phyloP scores from a whole-genome alignment of 2,888 invertebrate genomes.

The Drosophila melanosoma region DNA sequence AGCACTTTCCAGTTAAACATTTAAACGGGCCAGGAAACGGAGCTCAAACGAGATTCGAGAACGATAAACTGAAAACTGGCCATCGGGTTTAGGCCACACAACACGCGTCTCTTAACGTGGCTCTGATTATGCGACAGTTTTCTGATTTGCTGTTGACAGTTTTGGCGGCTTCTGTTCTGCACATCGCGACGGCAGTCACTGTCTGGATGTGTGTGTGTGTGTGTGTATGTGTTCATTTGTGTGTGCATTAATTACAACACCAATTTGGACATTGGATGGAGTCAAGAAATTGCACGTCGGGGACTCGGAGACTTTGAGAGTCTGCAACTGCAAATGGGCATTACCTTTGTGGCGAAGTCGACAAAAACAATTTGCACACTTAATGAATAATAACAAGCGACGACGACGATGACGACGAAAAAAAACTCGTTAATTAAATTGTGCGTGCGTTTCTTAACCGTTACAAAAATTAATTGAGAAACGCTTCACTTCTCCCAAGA shows the following conservation, averaged over 20 bases:
- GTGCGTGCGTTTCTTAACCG: constrained; percentile 37
- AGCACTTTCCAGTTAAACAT: constrained; percentile 29
- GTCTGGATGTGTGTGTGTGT: not conserved
- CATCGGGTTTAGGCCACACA: constrained; percentile 23
- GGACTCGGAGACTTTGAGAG: constrained; percentile 37
- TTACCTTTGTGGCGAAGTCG: constrained; percentile 66
- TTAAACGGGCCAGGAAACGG: constrained; percentile 23
- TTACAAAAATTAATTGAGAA: constrained; percentile 45
- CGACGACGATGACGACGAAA: constrained; percentile 1
- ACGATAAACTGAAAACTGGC: constrained; percentile 13
- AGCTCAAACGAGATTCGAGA: constrained; percentile 37
- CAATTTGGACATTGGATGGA: constrained; percentile 26
- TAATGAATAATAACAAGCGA: constrained; percentile 54
- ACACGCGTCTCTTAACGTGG: constrained; percentile 19
- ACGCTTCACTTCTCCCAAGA: constrained; percentile 30
- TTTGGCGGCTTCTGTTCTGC: constrained; percentile 46
- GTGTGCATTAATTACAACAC: constrained; percentile 69
- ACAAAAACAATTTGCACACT: constrained; percentile 66
- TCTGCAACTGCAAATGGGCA: constrained; percentile 50
- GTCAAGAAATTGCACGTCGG: constrained; percentile 67
- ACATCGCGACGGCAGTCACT: not conserved
- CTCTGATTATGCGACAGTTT: constrained; percentile 31
- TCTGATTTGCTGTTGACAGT: constrained; percentile 41
- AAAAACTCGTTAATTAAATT: constrained; percentile 31
- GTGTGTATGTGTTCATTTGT: not conserved